A percentile compares a stretch with the other conserved stretches of the same genome.
Conservation (phyloP, 2,888 invertebrate genomes). For the Physocephala rufipes region DNA sequence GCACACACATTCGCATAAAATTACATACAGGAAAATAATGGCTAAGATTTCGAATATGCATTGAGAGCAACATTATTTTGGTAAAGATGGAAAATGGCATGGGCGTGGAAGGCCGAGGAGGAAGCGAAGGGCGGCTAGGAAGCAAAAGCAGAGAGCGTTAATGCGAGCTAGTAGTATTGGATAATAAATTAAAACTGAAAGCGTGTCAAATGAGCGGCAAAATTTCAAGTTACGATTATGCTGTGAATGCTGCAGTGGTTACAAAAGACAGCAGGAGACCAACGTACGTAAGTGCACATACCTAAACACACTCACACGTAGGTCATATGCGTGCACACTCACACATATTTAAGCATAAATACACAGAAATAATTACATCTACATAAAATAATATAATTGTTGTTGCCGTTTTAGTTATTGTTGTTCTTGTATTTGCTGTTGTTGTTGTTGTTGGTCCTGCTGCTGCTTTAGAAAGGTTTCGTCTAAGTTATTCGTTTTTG, state of each 20-base stretch:
- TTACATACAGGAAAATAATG: neutral
- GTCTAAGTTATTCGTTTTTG: too few relatives aligned
- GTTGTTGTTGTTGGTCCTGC: constrained; percentile 7
- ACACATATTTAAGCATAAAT: neutral
- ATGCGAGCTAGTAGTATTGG: neutral
- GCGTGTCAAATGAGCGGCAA: constrained; percentile 31
- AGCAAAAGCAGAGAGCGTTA: neutral
- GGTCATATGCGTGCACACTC: neutral
- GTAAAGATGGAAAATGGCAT: too few relatives aligned
- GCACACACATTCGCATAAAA: constrained; percentile 1
- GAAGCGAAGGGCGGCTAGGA: neutral
- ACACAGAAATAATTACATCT: too few relatives aligned
- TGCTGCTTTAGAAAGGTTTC: neutral
- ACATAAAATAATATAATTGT: neutral
- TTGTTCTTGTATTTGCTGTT: neutral
- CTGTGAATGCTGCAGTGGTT: constrained; percentile 20
- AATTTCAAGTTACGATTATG: constrained; percentile 30
- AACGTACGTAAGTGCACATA: neutral
- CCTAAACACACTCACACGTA: neutral
- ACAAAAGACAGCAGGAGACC: constrained; percentile 19
- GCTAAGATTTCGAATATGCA: too few relatives aligned
- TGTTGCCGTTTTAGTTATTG: neutral
- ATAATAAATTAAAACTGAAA: constrained; percentile 30
- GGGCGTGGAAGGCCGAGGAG: neutral
- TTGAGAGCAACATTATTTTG: too few relatives aligned